Evolutionary conservation across 2,888 invertebrate species (phyloP).

Genomic region (Eudemis profundana): DNA sequence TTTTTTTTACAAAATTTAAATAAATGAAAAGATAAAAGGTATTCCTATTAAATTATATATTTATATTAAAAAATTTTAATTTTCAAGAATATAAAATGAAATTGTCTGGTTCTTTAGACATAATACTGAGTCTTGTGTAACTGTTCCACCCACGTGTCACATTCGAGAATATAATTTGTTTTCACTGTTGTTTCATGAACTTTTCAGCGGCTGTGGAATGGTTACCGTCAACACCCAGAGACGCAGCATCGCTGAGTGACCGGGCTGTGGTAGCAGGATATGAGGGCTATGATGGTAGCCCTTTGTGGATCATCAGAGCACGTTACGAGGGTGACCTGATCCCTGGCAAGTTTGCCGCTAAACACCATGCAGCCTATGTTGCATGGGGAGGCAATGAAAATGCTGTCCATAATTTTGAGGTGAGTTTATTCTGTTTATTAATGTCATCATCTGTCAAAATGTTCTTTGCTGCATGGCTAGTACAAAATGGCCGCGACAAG

Average conservation of each 20-base stretch:
- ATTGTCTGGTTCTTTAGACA: no score
- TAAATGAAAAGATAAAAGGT: no score
- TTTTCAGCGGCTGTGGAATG: slow-evolving; percentile 69
- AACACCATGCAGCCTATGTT: slow-evolving; percentile 73
- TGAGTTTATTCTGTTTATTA: slow-evolving; percentile 45
- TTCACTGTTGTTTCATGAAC: not conserved
- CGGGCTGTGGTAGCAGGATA: slow-evolving; percentile 76
- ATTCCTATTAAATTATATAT: no score
- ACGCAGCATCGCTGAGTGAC: slow-evolving; percentile 61
- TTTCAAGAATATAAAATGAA: no score
- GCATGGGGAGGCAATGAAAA: slow-evolving; percentile 76
- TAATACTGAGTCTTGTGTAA: no score
- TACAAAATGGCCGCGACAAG: no score
- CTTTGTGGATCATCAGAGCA: slow-evolving; percentile 77
- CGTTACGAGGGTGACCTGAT: slow-evolving; percentile 71
- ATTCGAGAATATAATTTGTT: no score
- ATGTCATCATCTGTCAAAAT: no score
- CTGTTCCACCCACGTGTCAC: no score
- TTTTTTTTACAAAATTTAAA: no score
- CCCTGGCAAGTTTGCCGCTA: slow-evolving; percentile 76
- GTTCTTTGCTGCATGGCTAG: no score
- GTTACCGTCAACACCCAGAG: slow-evolving; percentile 62
- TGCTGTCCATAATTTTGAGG: slow-evolving; percentile 69
- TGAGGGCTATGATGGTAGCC: slow-evolving; percentile 76
- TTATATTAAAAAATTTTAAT: no score